phyloP scores from a whole-genome alignment of 2,888 invertebrate species.

The Melangyna quadrimaculata region DNA sequence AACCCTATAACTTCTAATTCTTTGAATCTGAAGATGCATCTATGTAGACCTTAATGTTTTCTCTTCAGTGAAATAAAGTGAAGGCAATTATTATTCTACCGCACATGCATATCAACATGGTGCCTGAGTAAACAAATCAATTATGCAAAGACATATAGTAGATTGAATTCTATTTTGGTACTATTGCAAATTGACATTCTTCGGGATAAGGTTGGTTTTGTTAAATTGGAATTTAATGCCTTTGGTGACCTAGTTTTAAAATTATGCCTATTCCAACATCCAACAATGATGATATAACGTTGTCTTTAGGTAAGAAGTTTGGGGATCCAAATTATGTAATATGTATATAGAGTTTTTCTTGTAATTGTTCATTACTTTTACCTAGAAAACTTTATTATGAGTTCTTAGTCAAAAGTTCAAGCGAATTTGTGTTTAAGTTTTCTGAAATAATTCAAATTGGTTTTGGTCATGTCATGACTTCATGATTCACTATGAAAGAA shows the following conservation, averaged over 20 bases:
- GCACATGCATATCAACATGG: neutral
- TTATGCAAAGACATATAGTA: neutral
- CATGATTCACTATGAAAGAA: too few relatives aligned
- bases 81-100: constrained; percentile 6
- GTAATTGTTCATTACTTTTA: too few relatives aligned
- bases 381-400: too few relatives aligned
- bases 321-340: neutral
- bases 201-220: neutral
- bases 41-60: neutral
- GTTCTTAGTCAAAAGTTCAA: too few relatives aligned
- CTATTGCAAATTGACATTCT: neutral
- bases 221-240: neutral
- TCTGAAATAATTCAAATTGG: too few relatives aligned
- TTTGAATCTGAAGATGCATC: neutral
- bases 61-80: neutral
- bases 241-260: neutral
- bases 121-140: neutral
- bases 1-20: too few relatives aligned
- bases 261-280: too few relatives aligned
- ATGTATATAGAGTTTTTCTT: too few relatives aligned
- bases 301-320: too few relatives aligned
- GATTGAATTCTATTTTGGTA: neutral
- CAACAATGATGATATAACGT: too few relatives aligned
- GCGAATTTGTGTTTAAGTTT: too few relatives aligned
- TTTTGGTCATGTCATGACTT: too few relatives aligned